Percentiles rank a stretch among this genome's conserved stretches.
phyloP scores from a whole-genome alignment of 2,113 vertebrate genomes.

The Chloroceryle aenea region DNA sequence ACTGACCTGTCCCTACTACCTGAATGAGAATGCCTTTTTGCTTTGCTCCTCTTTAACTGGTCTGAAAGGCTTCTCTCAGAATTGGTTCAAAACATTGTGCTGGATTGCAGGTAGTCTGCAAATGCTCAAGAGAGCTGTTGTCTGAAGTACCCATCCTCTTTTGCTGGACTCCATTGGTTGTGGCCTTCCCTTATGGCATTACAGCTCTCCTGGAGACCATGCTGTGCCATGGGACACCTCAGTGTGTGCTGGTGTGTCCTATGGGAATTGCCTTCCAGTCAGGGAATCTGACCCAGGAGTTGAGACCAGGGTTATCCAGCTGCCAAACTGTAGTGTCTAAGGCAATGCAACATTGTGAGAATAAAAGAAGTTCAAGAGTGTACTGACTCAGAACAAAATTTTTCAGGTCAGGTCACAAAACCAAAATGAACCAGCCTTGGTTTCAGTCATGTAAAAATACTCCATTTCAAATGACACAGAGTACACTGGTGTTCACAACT shows the following conservation, averaged over 20 bases:
- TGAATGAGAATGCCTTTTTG: background rate
- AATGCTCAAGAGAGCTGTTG: background rate
- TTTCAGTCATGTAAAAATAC: conserved; percentile 56
- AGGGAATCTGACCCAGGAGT: background rate
- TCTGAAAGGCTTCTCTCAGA: background rate
- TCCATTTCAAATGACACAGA: conserved; percentile 36
- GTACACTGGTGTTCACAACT: background rate
- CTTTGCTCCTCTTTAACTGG: background rate
- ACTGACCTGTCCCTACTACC: background rate
- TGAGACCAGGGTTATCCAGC: background rate
- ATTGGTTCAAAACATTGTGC: background rate
- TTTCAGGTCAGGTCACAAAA: conserved; percentile 56
- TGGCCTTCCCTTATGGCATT: background rate
- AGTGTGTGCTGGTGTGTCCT: background rate
- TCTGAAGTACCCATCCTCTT: background rate
- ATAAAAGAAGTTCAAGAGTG: conserved; percentile 3
- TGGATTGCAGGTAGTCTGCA: background rate
- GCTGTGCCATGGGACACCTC: background rate
- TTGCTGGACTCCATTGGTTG: background rate
- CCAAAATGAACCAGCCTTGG: conserved; percentile 32
- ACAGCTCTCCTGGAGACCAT: background rate
- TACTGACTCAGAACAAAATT: conserved; percentile 55
- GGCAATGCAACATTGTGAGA: background rate
- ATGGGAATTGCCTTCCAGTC: background rate
- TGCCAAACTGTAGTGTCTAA: background rate